Conservation (phyloP, 2,888 invertebrate species). For the Sycophila texana region DNA sequence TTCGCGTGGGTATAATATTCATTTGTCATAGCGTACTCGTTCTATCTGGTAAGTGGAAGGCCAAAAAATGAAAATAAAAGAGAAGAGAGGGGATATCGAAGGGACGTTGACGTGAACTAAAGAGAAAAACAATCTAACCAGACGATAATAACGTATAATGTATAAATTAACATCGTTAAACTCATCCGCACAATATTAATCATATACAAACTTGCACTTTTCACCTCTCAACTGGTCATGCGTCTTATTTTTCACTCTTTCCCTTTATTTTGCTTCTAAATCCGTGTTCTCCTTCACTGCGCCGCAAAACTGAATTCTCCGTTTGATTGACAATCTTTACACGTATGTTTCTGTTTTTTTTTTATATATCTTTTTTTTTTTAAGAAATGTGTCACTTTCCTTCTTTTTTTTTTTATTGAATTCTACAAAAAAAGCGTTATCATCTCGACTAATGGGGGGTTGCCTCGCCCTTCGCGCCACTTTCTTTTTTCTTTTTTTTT, state of each 20-base stretch:
- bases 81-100: neutral
- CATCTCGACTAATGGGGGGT: neutral
- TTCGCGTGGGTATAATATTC: constrained; percentile 36
- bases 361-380: constrained; percentile 28
- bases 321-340: constrained; percentile 8
- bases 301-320: constrained; percentile 7
- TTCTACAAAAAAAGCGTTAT: neutral
- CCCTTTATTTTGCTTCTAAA: neutral
- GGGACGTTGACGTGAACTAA: no score
- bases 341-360: neutral
- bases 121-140: constrained; percentile 14
- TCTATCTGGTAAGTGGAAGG: constrained; percentile 34
- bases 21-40: neutral
- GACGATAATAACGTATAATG: constrained; percentile 20
- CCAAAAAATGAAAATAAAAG: constrained; percentile 24
- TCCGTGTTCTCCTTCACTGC: neutral
- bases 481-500: neutral
- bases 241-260: neutral
- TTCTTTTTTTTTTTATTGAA: constrained; percentile 14
- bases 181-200: constrained; percentile 44
- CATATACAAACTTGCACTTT: constrained; percentile 36
- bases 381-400: constrained; percentile 11
- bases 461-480: neutral
- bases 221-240: neutral
- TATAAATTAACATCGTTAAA: constrained; percentile 43